Evolutionary conservation across 1,140 invertebrate genomes (phyloP).

Genomic region (Drosophila arawakana): DNA sequence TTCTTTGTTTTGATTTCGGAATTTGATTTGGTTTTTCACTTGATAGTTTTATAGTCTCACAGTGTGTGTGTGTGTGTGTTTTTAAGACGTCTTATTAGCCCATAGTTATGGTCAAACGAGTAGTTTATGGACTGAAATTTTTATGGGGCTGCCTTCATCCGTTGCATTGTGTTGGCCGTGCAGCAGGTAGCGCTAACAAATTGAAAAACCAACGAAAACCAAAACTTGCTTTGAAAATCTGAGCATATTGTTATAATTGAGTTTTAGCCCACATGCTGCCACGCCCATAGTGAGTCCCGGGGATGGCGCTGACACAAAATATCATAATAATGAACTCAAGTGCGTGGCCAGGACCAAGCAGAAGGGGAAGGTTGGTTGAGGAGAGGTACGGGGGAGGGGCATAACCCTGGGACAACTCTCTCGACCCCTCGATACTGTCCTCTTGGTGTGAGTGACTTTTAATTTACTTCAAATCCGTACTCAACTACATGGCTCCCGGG

Average conservation of each 20-base stretch:
- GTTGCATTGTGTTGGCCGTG: constrained; percentile 46
- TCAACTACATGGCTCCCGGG: constrained; percentile 77
- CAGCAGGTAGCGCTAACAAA: constrained; percentile 59
- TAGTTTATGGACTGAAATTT: constrained; percentile 59
- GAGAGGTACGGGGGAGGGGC: not conserved
- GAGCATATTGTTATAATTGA: constrained; percentile 84
- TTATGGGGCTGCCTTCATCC: constrained; percentile 49
- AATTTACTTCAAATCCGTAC: constrained; percentile 84
- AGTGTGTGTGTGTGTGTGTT: not conserved
- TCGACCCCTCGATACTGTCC: not conserved
- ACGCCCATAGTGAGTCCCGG: constrained; percentile 54
- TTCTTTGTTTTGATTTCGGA: constrained; percentile 61
- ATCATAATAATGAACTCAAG: constrained; percentile 84
- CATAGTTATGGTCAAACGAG: constrained; percentile 67
- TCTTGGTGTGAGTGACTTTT: constrained; percentile 79
- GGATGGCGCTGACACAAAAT: constrained; percentile 77
- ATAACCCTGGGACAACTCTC: constrained; percentile 24
- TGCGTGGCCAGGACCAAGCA: constrained; percentile 25
- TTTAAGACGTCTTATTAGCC: constrained; percentile 65
- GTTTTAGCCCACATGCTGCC: constrained; percentile 70
- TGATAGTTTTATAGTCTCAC: constrained; percentile 1
- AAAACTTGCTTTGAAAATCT: constrained; percentile 58
- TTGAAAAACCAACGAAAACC: constrained; percentile 48
- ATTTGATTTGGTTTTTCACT: constrained; percentile 14
- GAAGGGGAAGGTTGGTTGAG: not conserved